Percentiles rank a stretch among this genome's conserved stretches.
These are phyloP conservation scores for Drosophila sturtevanti DNA, from an alignment of 1,140 invertebrate species.

Conservation along the genomic window DNA sequence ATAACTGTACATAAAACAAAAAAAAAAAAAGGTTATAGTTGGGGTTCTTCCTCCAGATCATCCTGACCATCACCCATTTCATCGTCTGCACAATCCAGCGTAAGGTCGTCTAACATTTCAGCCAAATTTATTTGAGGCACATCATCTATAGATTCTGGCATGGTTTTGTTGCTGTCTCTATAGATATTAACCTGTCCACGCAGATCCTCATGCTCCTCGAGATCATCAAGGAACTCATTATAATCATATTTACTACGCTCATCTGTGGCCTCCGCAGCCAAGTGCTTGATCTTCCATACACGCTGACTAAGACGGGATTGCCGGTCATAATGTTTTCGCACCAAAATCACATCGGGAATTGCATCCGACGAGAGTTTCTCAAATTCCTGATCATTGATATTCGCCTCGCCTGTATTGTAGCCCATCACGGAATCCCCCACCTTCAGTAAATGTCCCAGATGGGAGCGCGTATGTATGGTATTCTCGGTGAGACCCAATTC, in stretches of 20 bases:
- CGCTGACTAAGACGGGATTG: slow-evolving; percentile 87
- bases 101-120: slow-evolving; percentile 98
- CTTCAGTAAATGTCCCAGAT: slow-evolving; percentile 96
- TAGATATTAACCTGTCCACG: slow-evolving; percentile 98
- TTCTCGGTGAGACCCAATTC: slow-evolving; percentile 94
- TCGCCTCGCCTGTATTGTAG: slow-evolving; percentile 94
- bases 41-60: slow-evolving; percentile 35
- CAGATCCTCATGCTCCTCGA: slow-evolving; percentile 96
- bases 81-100: slow-evolving; percentile 87
- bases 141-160: slow-evolving; percentile 87
- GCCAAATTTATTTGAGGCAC: slow-evolving; percentile 94
- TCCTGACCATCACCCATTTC: slow-evolving; percentile 85
- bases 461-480: slow-evolving; percentile 93
- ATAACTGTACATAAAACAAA: slow-evolving; percentile 22
- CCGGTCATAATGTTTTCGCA: slow-evolving; percentile 96
- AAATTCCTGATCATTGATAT: slow-evolving; percentile 94
- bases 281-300: slow-evolving; percentile 96
- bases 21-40: slow-evolving; percentile 42
- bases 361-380: slow-evolving; percentile 90
- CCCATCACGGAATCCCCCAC: slow-evolving; percentile 96
- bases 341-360: slow-evolving; percentile 95
- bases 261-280: slow-evolving; percentile 88
- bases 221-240: slow-evolving; percentile 97
- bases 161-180: slow-evolving; percentile 88
- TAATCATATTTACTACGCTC: slow-evolving; percentile 90